Evolutionary conservation across 2,797 vertebrate species (phyloP), one percentile per base, ranked within the genome.

Genomic region (Threskiornis aethiopicus): DNA sequence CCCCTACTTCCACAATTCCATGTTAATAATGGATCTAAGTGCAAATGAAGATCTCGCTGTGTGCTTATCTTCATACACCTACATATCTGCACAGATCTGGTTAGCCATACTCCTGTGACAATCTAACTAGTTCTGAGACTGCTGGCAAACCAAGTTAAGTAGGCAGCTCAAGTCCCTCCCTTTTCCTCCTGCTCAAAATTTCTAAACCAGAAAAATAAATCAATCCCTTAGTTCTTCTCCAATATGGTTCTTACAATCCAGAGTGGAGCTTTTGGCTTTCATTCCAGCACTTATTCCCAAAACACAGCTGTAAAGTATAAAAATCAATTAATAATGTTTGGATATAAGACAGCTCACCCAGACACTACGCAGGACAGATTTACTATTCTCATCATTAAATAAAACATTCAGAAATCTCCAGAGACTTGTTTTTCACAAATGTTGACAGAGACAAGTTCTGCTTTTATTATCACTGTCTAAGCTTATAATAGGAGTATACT

Each of bases 311-410:
- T 91, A 94, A 93, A 94, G 72, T 69, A 95, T 82, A 96, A 94
- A 96, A 95, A 94, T 89, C 82, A 91, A 94, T 97, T 94, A 96
- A 89, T 95, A 87, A 85, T 80, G 44, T 95, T 97, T 93, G 90
- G 42, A 89, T 91, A 51, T 14, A 93, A 88, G 79, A 87, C 84
- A 94, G 89, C n/a, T 94, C 75, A 84, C 78, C 70, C 94, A 95
- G 89, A 94, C 87, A 93, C 76, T 80, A 87, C 41, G 80, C 61
- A 93, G 84, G 85, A 86, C 54, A 78, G 89, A 95, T 91, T 93
- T 86, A 88, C 76, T 88, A 46, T 51, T 93, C 91, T 86, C n/a
- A 47, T 90, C 37, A 58, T 88, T 87, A 93, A 95, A 86, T 90
- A 91, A 90, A 95, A 87, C 41, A 78, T 59, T 46, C 72, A 55